phyloP scores from a whole-genome alignment of 2,797 vertebrate species.

The Pogoniulus pusillus region DNA sequence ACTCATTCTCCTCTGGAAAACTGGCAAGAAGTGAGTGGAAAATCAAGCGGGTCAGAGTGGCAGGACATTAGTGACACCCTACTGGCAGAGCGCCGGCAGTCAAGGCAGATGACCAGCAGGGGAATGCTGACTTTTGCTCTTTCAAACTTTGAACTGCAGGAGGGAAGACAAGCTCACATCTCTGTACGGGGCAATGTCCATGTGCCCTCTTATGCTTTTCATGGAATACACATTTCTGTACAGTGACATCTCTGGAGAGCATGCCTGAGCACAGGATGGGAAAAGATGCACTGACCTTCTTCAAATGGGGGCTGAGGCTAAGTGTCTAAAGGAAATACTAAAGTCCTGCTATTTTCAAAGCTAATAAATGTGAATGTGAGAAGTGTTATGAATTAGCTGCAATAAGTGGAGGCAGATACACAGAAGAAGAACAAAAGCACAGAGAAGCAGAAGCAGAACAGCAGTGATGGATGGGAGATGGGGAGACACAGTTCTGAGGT shows the following conservation, averaged over 20 bases:
- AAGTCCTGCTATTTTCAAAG: background rate
- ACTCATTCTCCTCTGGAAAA: background rate
- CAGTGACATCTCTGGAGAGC: background rate
- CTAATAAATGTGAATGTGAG: background rate
- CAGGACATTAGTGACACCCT: background rate
- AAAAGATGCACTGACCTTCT: background rate
- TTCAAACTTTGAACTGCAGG: slow-evolving; percentile 56
- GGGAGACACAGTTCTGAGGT: background rate
- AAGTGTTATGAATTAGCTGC: background rate
- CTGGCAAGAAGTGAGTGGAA: slow-evolving; percentile 36
- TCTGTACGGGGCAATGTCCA: background rate
- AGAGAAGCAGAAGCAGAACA: background rate
- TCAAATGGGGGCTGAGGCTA: fast-evolving
- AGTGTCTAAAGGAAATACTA: background rate
- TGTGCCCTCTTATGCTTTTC: background rate
- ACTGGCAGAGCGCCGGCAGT: slow-evolving; percentile 2
- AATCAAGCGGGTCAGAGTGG: background rate
- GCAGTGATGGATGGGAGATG: background rate
- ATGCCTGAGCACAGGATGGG: background rate
- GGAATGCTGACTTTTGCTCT: slow-evolving; percentile 51
- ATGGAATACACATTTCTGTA: slow-evolving; percentile 1
- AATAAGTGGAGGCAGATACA: background rate
- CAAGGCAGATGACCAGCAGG: background rate
- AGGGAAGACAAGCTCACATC: slow-evolving; percentile 8
- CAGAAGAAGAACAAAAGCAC: background rate